phyloP scores from a whole-genome alignment of 2,888 invertebrate species.

The Blomia tropicalis region DNA sequence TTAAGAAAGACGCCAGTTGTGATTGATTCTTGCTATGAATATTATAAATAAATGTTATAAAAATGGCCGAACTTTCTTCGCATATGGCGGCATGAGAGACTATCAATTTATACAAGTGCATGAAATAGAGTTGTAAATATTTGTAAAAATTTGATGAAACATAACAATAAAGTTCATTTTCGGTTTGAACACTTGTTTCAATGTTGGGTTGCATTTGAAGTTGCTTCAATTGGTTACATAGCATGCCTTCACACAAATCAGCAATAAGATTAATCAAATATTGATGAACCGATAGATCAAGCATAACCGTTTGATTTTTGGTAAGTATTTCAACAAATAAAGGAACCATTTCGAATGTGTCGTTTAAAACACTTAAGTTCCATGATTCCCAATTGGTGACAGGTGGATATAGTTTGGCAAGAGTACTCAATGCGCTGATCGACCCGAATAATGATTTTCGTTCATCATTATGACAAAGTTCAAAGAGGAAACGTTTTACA shows the following conservation, averaged over 20 bases:
- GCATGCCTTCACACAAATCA: slow-evolving; percentile 40
- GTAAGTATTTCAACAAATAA: slow-evolving; percentile 31
- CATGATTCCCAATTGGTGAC: slow-evolving; percentile 39
- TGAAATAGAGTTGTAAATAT: slow-evolving; percentile 8
- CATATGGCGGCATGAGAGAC: slow-evolving; percentile 12
- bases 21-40: neutral
- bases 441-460: slow-evolving; percentile 41
- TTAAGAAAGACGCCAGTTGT: neutral
- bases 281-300: slow-evolving; percentile 43
- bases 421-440: slow-evolving; percentile 49
- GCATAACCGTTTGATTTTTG: slow-evolving; percentile 40
- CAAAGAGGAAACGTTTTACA: neutral
- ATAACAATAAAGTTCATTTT: slow-evolving; percentile 11
- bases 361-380: slow-evolving; percentile 8
- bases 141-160: slow-evolving; percentile 11
- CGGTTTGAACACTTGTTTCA: neutral
- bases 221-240: neutral
- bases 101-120: slow-evolving; percentile 20
- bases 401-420: slow-evolving; percentile 51
- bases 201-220: neutral
- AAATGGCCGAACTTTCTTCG: slow-evolving; percentile 19
- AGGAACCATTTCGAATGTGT: neutral
- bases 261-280: slow-evolving; percentile 41
- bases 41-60: slow-evolving; percentile 10
- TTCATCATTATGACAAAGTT: neutral